Evolutionary conservation across 2,797 vertebrate genomes (phyloP).

Genomic region (Centroberyx gerrardi): DNA sequence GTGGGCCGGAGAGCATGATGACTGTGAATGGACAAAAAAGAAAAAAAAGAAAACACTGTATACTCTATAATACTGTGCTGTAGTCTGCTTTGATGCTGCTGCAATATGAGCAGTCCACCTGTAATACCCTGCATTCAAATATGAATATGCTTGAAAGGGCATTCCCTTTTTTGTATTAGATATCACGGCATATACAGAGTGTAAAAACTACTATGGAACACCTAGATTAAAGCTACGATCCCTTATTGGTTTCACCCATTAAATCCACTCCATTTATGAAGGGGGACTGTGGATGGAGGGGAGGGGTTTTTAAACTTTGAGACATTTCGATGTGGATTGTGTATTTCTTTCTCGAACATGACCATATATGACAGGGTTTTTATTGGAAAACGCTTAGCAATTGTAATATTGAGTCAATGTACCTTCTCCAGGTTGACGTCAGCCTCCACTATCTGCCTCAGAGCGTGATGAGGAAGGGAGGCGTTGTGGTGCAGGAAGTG

Average conservation of each 20-base stretch:
- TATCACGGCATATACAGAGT: no score
- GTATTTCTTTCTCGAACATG: no score
- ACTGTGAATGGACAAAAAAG: constrained; percentile 25
- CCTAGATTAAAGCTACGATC: no score
- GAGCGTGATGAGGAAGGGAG: constrained; percentile 86
- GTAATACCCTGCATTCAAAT: not conserved
- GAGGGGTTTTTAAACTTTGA: no score
- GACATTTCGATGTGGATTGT: no score
- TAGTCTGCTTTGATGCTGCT: not conserved
- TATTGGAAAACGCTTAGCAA: not conserved
- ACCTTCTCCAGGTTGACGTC: constrained; percentile 93
- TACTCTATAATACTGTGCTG: not conserved
- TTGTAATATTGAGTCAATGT: constrained; percentile 10
- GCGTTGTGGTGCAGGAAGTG: constrained; percentile 91
- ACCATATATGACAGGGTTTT: no score
- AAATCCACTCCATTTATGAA: no score
- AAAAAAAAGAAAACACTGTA: not conserved
- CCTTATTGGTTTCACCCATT: no score
- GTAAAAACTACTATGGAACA: no score
- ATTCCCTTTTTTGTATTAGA: not conserved
- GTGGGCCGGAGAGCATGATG: constrained; percentile 21
- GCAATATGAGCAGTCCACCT: not conserved
- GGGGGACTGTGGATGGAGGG: no score
- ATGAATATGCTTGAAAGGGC: no score
- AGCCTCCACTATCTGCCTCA: constrained; percentile 90